A percentile compares a stretch with the other conserved stretches of the same genome.
Evolutionary conservation across 2,113 vertebrate genomes (phyloP).

Genomic region (Mionectes macconnelli): DNA sequence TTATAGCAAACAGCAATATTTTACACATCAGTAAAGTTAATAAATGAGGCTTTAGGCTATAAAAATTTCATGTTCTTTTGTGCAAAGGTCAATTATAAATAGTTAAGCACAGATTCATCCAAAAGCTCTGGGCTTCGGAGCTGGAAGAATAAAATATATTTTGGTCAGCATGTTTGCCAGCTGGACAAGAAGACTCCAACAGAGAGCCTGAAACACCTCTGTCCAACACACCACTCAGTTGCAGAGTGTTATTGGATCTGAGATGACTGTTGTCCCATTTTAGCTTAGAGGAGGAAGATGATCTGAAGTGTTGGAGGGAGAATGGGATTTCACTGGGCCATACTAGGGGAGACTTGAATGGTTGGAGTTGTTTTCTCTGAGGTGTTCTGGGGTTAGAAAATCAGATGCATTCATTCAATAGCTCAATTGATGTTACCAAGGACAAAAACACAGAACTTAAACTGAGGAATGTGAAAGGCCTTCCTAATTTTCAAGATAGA

Average conservation of each 20-base stretch:
- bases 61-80: slow-evolving; percentile 84
- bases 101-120: slow-evolving; percentile 82
- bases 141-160: slow-evolving; percentile 65
- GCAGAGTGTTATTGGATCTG: not conserved
- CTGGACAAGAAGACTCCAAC: slow-evolving; percentile 53
- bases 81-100: slow-evolving; percentile 86
- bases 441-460: not conserved
- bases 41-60: slow-evolving; percentile 84
- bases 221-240: not conserved
- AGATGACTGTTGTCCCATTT: not conserved
- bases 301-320: not conserved
- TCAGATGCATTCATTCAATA: not conserved
- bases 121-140: slow-evolving; percentile 54
- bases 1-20: slow-evolving; percentile 84
- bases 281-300: not conserved
- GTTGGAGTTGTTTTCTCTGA: not conserved
- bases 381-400: not conserved
- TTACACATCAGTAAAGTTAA: slow-evolving; percentile 86
- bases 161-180: slow-evolving; percentile 63
- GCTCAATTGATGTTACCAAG: not conserved
- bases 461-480: not conserved
- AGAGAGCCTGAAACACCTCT: slow-evolving; percentile 22
- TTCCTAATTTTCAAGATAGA: not conserved
- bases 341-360: not conserved
- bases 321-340: not conserved